A percentile compares a stretch with the other conserved stretches of the same genome.
Conservation (phyloP, 2,113 vertebrate species). For the Paracanthobrama guichenoti region DNA sequence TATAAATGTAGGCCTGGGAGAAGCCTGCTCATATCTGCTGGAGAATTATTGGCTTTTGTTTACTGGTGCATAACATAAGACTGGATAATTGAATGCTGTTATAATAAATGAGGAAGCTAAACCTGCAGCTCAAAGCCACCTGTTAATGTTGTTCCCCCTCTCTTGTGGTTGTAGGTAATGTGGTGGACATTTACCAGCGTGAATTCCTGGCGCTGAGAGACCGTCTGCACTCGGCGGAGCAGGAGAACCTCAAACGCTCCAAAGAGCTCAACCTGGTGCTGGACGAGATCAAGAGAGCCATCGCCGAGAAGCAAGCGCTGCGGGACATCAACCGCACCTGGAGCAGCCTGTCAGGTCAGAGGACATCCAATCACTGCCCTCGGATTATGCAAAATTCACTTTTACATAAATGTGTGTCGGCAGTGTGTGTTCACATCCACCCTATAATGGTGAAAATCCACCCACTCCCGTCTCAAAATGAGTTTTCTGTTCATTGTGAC, state of each 20-base stretch:
- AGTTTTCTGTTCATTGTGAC: too few relatives aligned
- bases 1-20: neutral
- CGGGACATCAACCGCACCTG: slow-evolving; percentile 85
- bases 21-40: slow-evolving; percentile 1
- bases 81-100: slow-evolving; percentile 41
- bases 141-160: neutral
- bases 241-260: slow-evolving; percentile 95
- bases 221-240: slow-evolving; percentile 88
- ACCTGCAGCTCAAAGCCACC: neutral
- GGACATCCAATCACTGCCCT: neutral
- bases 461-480: too few relatives aligned
- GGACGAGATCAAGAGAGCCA: slow-evolving; percentile 94
- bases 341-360: slow-evolving; percentile 82
- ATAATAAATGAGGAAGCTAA: slow-evolving; percentile 7
- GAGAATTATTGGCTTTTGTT: slow-evolving; percentile 43
- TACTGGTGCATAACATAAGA: slow-evolving; percentile 31
- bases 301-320: slow-evolving; percentile 88
- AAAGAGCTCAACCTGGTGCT: slow-evolving; percentile 97
- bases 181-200: slow-evolving; percentile 93
- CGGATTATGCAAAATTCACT: too few relatives aligned
- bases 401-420: too few relatives aligned
- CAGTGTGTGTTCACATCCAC: too few relatives aligned
- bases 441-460: too few relatives aligned
- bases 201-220: slow-evolving; percentile 93
- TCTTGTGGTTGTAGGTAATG: slow-evolving; percentile 77